These are phyloP conservation scores for Morelia viridis DNA, from an alignment of 2,797 vertebrate species.

Conservation along the genomic window DNA sequence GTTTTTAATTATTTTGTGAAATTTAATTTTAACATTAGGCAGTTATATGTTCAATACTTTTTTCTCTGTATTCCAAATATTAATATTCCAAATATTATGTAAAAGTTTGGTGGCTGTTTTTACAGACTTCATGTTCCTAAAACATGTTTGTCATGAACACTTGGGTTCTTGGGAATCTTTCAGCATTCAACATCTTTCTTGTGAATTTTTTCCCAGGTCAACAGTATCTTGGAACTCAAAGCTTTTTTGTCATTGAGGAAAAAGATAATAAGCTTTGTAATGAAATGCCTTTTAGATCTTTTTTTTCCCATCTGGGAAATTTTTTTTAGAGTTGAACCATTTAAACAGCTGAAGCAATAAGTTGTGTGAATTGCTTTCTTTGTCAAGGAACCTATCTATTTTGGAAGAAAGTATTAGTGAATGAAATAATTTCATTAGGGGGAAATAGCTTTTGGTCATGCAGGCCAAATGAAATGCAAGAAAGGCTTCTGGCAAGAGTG, in stretches of 20 bases:
- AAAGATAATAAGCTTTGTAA: background rate
- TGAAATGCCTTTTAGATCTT: conserved; percentile 22
- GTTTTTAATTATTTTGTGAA: background rate
- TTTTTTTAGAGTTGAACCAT: background rate
- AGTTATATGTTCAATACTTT: background rate
- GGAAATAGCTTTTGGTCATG: background rate
- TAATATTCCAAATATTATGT: background rate
- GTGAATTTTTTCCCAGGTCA: conserved; percentile 24
- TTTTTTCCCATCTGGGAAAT: conserved; percentile 20
- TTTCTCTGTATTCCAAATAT: background rate
- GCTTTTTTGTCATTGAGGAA: conserved; percentile 34
- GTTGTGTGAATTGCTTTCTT: conserved; percentile 22
- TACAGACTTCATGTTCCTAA: background rate
- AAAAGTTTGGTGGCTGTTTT: background rate
- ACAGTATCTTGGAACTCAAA: conserved; percentile 52
- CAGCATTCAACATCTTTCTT: conserved; percentile 3
- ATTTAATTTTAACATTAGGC: background rate
- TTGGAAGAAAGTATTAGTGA: background rate
- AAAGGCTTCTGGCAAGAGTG: background rate
- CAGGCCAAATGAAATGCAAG: background rate
- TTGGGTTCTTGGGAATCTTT: background rate
- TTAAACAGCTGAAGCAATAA: conserved; percentile 28
- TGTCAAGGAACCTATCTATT: background rate
- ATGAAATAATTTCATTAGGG: background rate
- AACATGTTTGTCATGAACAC: background rate